Evolutionary conservation across 2,888 invertebrate genomes (phyloP).

Genomic region (Andrena minutula): DNA sequence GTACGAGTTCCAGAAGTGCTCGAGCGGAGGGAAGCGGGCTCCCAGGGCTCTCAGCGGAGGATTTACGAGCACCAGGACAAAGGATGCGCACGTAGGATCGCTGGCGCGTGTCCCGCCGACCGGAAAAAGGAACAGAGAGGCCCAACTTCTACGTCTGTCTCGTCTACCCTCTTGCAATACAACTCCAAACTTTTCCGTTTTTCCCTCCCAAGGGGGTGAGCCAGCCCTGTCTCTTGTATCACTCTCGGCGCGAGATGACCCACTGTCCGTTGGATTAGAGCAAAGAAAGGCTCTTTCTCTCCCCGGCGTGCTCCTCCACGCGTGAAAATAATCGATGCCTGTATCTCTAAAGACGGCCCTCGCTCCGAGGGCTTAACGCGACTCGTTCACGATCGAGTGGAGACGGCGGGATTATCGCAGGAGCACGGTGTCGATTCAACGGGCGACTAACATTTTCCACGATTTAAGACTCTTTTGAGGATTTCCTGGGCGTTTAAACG

Average conservation of each 20-base stretch:
- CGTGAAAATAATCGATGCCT: conserved; percentile 78
- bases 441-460: not conserved
- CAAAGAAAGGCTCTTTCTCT: conserved; percentile 52
- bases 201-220: conserved; percentile 1
- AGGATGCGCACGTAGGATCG: conserved; percentile 56
- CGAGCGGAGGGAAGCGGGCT: not conserved
- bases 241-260: conserved; percentile 64
- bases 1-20: conserved; percentile 17
- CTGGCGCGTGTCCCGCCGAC: conserved; percentile 56
- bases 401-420: conserved; percentile 14
- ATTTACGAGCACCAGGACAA: conserved; percentile 64
- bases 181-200: conserved; percentile 24
- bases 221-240: not conserved
- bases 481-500: not conserved
- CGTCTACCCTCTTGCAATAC: not conserved
- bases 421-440: conserved; percentile 7
- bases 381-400: conserved; percentile 30
- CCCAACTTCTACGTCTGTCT: conserved; percentile 18
- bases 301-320: conserved; percentile 67
- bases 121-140: conserved; percentile 49
- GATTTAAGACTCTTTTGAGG: not conserved
- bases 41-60: conserved; percentile 23
- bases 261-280: conserved; percentile 53
- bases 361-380: conserved; percentile 21
- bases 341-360: conserved; percentile 18